phyloP scores from a whole-genome alignment of 2,113 vertebrate species.

The Erpornis zantholeuca region DNA sequence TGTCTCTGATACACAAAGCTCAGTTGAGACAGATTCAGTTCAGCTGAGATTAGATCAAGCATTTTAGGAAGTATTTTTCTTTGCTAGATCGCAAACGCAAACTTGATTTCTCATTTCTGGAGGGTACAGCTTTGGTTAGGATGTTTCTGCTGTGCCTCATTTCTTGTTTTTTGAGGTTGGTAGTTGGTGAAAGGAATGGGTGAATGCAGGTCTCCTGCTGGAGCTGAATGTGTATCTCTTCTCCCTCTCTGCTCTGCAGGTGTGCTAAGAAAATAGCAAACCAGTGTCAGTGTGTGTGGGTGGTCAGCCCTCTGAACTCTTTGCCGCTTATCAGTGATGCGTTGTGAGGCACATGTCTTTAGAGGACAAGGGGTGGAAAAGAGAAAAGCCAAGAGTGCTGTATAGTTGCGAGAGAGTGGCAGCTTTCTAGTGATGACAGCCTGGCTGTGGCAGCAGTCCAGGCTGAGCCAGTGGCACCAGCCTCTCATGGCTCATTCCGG shows the following conservation, averaged over 20 bases:
- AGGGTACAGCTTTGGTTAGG: not conserved
- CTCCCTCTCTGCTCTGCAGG: not conserved
- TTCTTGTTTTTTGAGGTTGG: not conserved
- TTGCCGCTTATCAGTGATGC: not conserved
- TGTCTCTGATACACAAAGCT: not conserved
- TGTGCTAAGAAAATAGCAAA: not conserved
- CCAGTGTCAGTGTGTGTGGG: not conserved
- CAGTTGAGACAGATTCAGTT: not conserved
- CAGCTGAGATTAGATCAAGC: not conserved
- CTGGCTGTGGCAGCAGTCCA: not conserved
- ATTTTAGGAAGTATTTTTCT: not conserved
- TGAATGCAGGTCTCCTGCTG: not conserved
- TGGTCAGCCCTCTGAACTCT: not conserved
- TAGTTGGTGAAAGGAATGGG: not conserved
- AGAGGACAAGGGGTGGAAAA: not conserved
- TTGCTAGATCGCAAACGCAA: fast-evolving
- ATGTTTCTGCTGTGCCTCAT: not conserved
- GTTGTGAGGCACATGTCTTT: fast-evolving
- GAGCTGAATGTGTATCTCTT: not conserved
- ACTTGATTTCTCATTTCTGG: not conserved
- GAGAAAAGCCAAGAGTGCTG: fast-evolving
- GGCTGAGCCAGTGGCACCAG: not conserved
- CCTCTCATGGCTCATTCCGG: not conserved
- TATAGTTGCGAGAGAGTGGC: not conserved
- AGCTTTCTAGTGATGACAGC: not conserved